Evolutionary conservation across 92 coral and sea anemone genomes (phyloP).

Genomic region (Heteractis magnifica): DNA sequence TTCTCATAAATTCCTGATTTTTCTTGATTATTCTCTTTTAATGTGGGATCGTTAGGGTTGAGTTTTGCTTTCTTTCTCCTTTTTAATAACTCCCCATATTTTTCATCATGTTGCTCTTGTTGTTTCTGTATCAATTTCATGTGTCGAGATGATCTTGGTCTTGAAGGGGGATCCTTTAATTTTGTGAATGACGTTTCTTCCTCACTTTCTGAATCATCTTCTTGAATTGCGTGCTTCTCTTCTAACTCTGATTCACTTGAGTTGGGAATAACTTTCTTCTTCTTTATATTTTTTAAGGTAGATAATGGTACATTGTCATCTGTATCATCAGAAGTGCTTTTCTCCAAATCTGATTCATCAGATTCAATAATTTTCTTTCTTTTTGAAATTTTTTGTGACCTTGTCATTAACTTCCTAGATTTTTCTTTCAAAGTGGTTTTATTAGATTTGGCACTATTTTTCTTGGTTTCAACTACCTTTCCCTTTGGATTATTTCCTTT

Average conservation of each 20-base stretch:
- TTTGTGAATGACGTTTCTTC: slow-evolving; percentile 8
- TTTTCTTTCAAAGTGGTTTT: not conserved
- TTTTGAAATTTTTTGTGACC: not conserved
- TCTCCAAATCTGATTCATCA: not conserved
- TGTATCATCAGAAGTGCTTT: not conserved
- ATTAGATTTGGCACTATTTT: not conserved
- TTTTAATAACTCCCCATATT: slow-evolving; percentile 47
- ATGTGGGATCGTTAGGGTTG: slow-evolving; percentile 20
- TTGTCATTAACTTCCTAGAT: slow-evolving; percentile 9
- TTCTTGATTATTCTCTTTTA: not conserved
- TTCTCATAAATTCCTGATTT: slow-evolving; percentile 20
- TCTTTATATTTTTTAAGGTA: slow-evolving; percentile 5
- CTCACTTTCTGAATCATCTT: slow-evolving; percentile 20
- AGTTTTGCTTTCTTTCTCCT: slow-evolving; percentile 48
- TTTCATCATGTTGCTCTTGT: slow-evolving; percentile 29
- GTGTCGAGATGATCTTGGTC: slow-evolving; percentile 35
- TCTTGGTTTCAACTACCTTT: not conserved
- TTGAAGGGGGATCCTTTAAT: not conserved
- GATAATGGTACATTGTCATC: slow-evolving; percentile 38
- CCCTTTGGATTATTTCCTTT: slow-evolving; percentile 12
- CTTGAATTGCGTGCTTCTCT: slow-evolving; percentile 11
- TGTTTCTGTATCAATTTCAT: slow-evolving; percentile 40
- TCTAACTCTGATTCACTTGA: slow-evolving; percentile 10
- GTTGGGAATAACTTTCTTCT: slow-evolving; percentile 10
- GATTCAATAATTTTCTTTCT: slow-evolving; percentile 6